A percentile compares a stretch with the other conserved stretches of the same genome.
These are phyloP conservation scores for Parascotia fuliginaria DNA, from an alignment of 2,888 invertebrate genomes.

Conservation along the genomic window DNA sequence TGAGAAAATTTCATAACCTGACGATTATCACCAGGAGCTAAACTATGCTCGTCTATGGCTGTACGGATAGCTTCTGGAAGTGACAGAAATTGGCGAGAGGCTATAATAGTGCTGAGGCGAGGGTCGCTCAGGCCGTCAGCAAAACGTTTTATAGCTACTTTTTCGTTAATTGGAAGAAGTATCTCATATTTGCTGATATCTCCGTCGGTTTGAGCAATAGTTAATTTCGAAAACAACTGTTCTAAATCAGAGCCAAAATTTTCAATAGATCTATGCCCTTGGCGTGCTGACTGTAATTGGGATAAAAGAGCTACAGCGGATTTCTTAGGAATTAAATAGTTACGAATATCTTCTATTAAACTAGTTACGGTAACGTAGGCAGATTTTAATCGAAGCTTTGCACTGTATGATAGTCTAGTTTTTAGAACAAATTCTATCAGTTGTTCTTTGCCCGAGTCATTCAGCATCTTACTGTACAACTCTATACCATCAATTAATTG, in stretches of 20 bases:
- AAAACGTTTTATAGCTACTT: conserved; percentile 28
- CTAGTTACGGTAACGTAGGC: not conserved
- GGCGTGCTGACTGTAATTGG: not conserved
- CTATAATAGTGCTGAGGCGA: conserved; percentile 17
- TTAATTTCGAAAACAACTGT: conserved; percentile 28
- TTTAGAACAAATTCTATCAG: conserved; percentile 16
- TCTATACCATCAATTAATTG: not conserved
- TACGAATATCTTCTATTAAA: conserved; percentile 3
- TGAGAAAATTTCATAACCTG: not conserved
- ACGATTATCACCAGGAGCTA: not conserved
- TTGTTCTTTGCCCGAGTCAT: conserved; percentile 1
- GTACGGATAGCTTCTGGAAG: not conserved
- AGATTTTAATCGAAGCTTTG: not conserved
- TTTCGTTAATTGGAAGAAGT: conserved; percentile 28
- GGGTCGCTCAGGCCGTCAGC: conserved; percentile 24
- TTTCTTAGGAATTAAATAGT: conserved; percentile 17
- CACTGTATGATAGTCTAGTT: conserved; percentile 7
- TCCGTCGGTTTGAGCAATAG: conserved; percentile 31
- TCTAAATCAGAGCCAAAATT: conserved; percentile 8
- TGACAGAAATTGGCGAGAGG: not conserved
- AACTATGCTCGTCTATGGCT: not conserved
- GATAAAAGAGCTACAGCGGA: conserved; percentile 2
- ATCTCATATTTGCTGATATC: conserved; percentile 13
- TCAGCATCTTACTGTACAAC: not conserved
- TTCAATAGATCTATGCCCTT: conserved; percentile 5